phyloP scores from a whole-genome alignment of 2,888 invertebrate species.

The Drosophila vallismaia region DNA sequence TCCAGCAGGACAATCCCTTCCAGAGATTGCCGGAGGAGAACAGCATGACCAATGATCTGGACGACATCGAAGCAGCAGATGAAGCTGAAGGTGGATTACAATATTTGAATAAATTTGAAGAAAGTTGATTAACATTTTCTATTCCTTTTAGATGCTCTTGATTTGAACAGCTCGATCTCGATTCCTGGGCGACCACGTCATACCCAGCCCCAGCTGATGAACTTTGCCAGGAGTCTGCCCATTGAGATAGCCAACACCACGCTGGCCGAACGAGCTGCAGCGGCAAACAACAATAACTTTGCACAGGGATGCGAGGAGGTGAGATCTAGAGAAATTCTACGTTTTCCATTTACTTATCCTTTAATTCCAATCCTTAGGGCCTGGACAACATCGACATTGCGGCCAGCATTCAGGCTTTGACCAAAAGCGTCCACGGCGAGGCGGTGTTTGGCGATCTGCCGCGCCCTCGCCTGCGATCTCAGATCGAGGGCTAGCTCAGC shows the following conservation, averaged over 20 bases:
- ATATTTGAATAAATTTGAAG: no score
- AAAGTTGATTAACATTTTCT: not conserved
- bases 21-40: conserved; percentile 44
- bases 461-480: conserved; percentile 92
- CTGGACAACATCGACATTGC: conserved; percentile 91
- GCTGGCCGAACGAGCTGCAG: conserved; percentile 60
- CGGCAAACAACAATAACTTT: conserved; percentile 42
- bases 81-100: conserved; percentile 93
- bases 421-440: conserved; percentile 95
- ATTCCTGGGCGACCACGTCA: conserved; percentile 69
- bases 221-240: conserved; percentile 90
- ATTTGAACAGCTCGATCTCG: conserved; percentile 79
- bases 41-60: conserved; percentile 85
- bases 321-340: conserved; percentile 14
- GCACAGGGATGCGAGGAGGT: conserved; percentile 75
- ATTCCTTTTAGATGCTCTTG: conserved; percentile 80
- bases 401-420: conserved; percentile 95
- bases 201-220: conserved; percentile 57
- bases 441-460: conserved; percentile 94
- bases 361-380: conserved; percentile 63
- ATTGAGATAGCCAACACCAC: conserved; percentile 88
- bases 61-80: conserved; percentile 90
- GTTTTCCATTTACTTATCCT: not conserved
- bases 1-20: conserved; percentile 24
- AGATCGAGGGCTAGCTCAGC: conserved; percentile 86